phyloP scores from a whole-genome alignment of 2,797 vertebrate genomes.

The Anabas testudineus region DNA sequence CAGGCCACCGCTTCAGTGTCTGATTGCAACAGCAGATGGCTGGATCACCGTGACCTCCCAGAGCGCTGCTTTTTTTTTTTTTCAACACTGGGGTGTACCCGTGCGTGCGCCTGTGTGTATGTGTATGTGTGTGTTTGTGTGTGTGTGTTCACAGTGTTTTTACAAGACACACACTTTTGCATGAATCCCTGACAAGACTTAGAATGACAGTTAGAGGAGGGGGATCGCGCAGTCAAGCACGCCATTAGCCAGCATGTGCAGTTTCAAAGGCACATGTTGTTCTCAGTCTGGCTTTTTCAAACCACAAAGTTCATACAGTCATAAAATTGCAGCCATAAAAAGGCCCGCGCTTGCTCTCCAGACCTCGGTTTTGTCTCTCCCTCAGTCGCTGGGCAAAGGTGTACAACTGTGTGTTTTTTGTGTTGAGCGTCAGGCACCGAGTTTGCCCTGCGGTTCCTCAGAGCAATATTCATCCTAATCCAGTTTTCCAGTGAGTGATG shows the following conservation, averaged over 20 bases:
- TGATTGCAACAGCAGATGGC: conserved; percentile 87
- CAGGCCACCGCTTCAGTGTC: conserved; percentile 68
- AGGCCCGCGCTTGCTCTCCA: conserved; percentile 39
- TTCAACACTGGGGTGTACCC: conserved; percentile 29
- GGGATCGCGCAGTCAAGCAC: conserved; percentile 33
- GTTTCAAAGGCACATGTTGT: conserved; percentile 64
- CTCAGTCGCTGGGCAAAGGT: conserved; percentile 24
- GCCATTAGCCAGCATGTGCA: conserved; percentile 16
- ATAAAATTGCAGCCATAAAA: conserved; percentile 72
- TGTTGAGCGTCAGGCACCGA: conserved; percentile 46
- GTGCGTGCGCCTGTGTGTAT: conserved; percentile 2
- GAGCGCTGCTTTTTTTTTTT: conserved; percentile 62
- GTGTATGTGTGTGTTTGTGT: not conserved
- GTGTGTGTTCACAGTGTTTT: conserved; percentile 41
- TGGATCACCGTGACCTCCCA: conserved; percentile 81
- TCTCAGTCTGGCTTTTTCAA: conserved; percentile 57
- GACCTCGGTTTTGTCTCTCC: conserved; percentile 56
- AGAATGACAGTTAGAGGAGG: conserved; percentile 40
- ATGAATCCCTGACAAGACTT: conserved; percentile 36
- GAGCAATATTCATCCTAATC: conserved; percentile 72
- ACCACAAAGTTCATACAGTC: conserved; percentile 73
- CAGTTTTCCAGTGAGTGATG: conserved; percentile 70
- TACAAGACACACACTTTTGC: conserved; percentile 33
- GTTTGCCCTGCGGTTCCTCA: conserved; percentile 57
- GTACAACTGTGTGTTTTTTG: conserved; percentile 42